Conservation (phyloP, 2,888 invertebrate genomes). For the Noctua janthe region DNA sequence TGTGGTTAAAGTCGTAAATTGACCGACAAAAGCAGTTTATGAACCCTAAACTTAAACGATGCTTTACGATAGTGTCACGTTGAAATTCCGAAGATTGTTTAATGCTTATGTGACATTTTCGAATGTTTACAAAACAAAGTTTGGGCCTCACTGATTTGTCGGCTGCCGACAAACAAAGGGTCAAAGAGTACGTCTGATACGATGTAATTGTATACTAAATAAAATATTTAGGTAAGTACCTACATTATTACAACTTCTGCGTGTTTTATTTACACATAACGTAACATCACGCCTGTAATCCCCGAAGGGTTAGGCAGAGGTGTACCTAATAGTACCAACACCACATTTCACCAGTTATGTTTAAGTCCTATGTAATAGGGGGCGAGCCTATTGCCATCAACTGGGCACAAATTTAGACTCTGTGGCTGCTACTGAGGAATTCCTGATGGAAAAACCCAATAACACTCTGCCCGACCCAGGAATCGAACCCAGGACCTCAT, state of each 20-base stretch:
- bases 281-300: no score
- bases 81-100: conserved; percentile 9
- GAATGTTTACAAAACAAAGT: conserved; percentile 32
- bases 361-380: no score
- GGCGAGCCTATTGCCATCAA: no score
- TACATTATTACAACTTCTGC: conserved; percentile 64
- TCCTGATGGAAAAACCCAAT: no score
- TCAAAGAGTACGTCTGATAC: conserved; percentile 58
- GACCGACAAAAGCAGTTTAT: conserved; percentile 8
- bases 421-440: no score
- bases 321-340: no score
- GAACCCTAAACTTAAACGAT: not conserved
- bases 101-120: conserved; percentile 8
- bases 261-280: conserved; percentile 2
- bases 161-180: conserved; percentile 68
- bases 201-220: conserved; percentile 75
- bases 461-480: no score
- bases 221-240: conserved; percentile 70
- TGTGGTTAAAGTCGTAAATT: not conserved
- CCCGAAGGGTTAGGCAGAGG: no score
- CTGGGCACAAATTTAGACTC: no score
- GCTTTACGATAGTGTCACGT: conserved; percentile 8
- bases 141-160: conserved; percentile 51
- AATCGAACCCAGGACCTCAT: no score
- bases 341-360: no score